Base-by-base conservation (phyloP, 1,140 invertebrate species). In the Dryas iulia region DNA sequence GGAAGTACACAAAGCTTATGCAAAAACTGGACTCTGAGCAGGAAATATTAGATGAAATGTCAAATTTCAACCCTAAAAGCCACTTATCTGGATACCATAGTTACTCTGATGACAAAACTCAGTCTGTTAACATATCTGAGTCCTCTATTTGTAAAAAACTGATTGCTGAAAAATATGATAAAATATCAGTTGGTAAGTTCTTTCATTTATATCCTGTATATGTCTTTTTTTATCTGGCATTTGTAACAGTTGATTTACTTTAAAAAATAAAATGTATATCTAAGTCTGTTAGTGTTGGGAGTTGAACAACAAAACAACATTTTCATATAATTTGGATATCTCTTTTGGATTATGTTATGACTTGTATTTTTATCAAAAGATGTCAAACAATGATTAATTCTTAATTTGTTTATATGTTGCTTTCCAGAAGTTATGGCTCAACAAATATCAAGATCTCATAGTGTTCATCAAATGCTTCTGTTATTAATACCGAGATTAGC, bases 401-500 rank as follows among this genome's bases (percentile, higher is more conserved):
- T 39, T 47, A 47, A 47, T 18, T 8, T 21, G 21, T 47, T 10
- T 14, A 24, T n/a, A n/a, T n/a, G n/a, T n/a, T n/a, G n/a, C 73
- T 21, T 78, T 78, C 33, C 83, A 72, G 94, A 95, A 81, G 95
- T 98, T 6, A 93, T 99, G 84, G 94, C 94, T 57, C 97, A 98
- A 74, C 94, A 96, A 73, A 92, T 93, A 60, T 95, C 95, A 5
- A 95, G 96, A 69, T 97, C 95, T 69, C 86, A 93, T 0, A 95
- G 96, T 91, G 96, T 99, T 26, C 98, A 99, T 79, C 96, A 98
- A 80, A 95, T 97, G 7, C 87, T 99, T 3, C 93, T 99, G 65
- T 95, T 95, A 47, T 94, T 99, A 52, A 92, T 99, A 73, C 98
- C 98, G 21, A 93, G 98, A 68, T 86, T 99, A 11, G 98, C 98